A percentile compares a stretch with the other conserved stretches of the same genome.
phyloP scores from a whole-genome alignment of 2,113 vertebrate species.

The Perognathus longimembris region DNA sequence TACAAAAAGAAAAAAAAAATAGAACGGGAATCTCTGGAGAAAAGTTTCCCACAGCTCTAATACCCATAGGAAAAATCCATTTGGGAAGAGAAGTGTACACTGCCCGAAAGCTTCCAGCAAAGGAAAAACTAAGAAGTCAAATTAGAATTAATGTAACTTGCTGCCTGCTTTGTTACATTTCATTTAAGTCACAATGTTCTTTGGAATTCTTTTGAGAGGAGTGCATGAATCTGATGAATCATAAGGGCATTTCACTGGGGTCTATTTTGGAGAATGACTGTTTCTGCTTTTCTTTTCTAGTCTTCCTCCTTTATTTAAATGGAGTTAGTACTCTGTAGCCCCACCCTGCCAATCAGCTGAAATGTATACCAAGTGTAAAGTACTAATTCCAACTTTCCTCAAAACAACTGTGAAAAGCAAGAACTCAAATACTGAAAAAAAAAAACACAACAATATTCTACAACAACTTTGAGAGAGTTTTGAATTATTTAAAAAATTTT shows the following conservation, averaged over 20 bases:
- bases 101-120: slow-evolving; percentile 29
- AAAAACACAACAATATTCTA: background rate
- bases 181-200: slow-evolving; percentile 17
- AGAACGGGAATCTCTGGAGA: background rate
- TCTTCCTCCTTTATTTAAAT: background rate
- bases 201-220: slow-evolving; percentile 22
- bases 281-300: background rate
- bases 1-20: background rate
- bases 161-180: slow-evolving; percentile 25
- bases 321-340: slow-evolving; percentile 12
- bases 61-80: slow-evolving; percentile 10
- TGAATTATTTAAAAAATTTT: background rate
- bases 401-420: slow-evolving; percentile 16
- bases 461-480: background rate
- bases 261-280: slow-evolving; percentile 44
- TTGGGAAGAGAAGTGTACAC: background rate
- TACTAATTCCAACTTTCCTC: background rate
- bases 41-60: background rate
- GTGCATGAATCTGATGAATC: background rate
- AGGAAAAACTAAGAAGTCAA: background rate
- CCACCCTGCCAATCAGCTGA: slow-evolving; percentile 19
- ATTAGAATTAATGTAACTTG: background rate
- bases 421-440: background rate
- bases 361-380: slow-evolving; percentile 15
- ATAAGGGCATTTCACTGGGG: slow-evolving; percentile 5